Base-by-base conservation (phyloP, 2,888 invertebrate species). In the Sisyra terminalis region DNA sequence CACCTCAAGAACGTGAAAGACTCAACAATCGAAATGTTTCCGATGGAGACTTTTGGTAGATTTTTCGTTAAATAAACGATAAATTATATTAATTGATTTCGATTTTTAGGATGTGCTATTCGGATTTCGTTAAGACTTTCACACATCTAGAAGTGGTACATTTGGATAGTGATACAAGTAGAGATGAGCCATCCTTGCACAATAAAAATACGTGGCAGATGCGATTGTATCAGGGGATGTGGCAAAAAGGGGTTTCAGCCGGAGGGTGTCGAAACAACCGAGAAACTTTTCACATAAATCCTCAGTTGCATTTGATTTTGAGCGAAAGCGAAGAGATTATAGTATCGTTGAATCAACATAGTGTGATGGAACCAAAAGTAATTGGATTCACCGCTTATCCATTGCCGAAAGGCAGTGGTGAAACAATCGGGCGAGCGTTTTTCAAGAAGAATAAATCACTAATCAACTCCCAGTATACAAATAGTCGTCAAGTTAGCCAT, bases 211-310 rank as follows among this genome's bases (percentile, higher is more conserved):
- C 83, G 36, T 92, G 90, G 90, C 83, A 85, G 57, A 83, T 88
- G 75, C 74, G 81, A 53, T 73, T 87, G 56, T 85, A 82, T 56
- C 86, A 88, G 56, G 87, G 88, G 1, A 75, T 77, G 18, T 90
- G 90, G 89, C 77, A 80, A 53, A 70, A 76, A 45, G 90, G 90
- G 0, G 88, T 89, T 1, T 78, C 87, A 0, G 88, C 89, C 0
- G 90, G 90, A 3, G 90, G 90, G 29, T 90, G 90, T 59, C 68
- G 88, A 50, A 90, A 90, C 61, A 83, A 88, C 59, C 78, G 77
- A 73, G 86, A 89, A 57, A 88, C 88, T 32, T 90, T 92, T 59
- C 89, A 90, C 60, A 86, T 89, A 56, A 92, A 92, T 62, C 92
- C 92, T 0, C 90, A 92, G 65, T 67, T 92, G 32, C 79, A 89